phyloP scores from a whole-genome alignment of 2,888 invertebrate genomes.

The Omphaloscelis lunosa region DNA sequence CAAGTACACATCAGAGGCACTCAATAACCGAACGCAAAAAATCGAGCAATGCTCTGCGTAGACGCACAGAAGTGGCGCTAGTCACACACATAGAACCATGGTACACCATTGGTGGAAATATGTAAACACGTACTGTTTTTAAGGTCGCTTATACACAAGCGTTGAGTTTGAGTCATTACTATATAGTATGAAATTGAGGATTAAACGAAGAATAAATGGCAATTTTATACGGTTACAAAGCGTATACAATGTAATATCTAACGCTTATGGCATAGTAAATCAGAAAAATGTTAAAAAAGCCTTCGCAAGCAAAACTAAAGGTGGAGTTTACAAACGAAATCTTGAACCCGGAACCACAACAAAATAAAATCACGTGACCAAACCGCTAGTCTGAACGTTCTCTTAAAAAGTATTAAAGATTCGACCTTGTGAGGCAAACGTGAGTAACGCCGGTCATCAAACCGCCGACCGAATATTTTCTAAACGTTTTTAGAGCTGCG shows the following conservation, averaged over 20 bases:
- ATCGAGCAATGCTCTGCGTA: slow-evolving; percentile 58
- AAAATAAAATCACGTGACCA: slow-evolving; percentile 35
- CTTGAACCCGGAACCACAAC: slow-evolving; percentile 32
- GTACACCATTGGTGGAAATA: slow-evolving; percentile 44
- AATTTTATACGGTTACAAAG: slow-evolving; percentile 16
- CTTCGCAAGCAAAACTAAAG: slow-evolving; percentile 7
- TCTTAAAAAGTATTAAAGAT: slow-evolving; percentile 53
- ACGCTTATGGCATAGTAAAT: slow-evolving; percentile 1
- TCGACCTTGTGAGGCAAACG: slow-evolving; percentile 69
- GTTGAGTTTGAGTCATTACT: slow-evolving; percentile 35
- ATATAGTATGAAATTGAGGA: slow-evolving; percentile 19
- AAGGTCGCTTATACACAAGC: slow-evolving; percentile 50
- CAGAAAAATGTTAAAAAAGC: not conserved
- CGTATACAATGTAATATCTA: slow-evolving; percentile 7
- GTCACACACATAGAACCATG: slow-evolving; percentile 55
- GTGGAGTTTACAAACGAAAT: not conserved
- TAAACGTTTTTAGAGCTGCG: slow-evolving; percentile 55
- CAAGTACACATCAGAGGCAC: slow-evolving; percentile 43
- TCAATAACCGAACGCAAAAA: slow-evolving; percentile 51
- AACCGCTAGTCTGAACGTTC: slow-evolving; percentile 54
- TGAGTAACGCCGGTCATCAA: slow-evolving; percentile 71
- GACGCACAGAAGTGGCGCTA: slow-evolving; percentile 53
- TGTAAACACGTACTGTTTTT: slow-evolving; percentile 46
- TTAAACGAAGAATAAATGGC: slow-evolving; percentile 19
- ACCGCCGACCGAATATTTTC: slow-evolving; percentile 63